These are phyloP conservation scores for Ephialtes manifestator DNA, from an alignment of 2,888 invertebrate species.

Conservation along the genomic window DNA sequence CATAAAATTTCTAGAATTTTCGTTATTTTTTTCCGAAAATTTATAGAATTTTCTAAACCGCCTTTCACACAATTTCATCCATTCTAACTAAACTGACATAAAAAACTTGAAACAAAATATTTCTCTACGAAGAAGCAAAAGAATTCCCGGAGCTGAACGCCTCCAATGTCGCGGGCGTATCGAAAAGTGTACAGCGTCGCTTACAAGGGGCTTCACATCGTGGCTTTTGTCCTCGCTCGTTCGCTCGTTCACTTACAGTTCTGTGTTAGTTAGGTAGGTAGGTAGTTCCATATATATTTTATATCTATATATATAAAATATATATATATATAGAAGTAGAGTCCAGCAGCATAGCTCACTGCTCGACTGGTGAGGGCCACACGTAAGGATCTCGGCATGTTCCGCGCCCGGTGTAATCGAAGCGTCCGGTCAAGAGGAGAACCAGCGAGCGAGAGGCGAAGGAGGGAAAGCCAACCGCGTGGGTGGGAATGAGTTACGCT, in stretches of 20 bases:
- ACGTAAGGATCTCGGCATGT: conserved; percentile 59
- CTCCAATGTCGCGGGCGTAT: conserved; percentile 33
- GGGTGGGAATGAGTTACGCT: conserved; percentile 74
- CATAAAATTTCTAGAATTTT: no score
- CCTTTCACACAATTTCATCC: no score
- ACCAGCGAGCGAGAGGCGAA: conserved; percentile 43
- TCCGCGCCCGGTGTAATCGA: conserved; percentile 69
- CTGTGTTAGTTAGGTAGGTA: conserved; percentile 22
- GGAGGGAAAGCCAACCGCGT: conserved; percentile 67
- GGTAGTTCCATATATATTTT: conserved; percentile 1
- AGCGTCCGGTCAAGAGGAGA: conserved; percentile 56
- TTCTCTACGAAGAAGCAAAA: conserved; percentile 5
- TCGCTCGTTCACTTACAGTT: conserved; percentile 28
- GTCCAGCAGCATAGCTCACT: conserved; percentile 28
- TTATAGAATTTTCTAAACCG: no score
- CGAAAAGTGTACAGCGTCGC: conserved; percentile 38
- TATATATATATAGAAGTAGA: background rate
- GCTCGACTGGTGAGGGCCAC: conserved; percentile 45
- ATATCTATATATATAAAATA: conserved; percentile 10
- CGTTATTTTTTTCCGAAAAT: no score
- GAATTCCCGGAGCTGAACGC: conserved; percentile 43
- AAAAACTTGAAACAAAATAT: no score
- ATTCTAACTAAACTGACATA: no score
- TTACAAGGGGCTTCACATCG: conserved; percentile 10
- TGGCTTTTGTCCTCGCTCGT: conserved; percentile 47